Evolutionary conservation across 2,888 invertebrate species (phyloP), one percentile per base, ranked within the genome.

Genomic region (Melieria crassipennis): DNA sequence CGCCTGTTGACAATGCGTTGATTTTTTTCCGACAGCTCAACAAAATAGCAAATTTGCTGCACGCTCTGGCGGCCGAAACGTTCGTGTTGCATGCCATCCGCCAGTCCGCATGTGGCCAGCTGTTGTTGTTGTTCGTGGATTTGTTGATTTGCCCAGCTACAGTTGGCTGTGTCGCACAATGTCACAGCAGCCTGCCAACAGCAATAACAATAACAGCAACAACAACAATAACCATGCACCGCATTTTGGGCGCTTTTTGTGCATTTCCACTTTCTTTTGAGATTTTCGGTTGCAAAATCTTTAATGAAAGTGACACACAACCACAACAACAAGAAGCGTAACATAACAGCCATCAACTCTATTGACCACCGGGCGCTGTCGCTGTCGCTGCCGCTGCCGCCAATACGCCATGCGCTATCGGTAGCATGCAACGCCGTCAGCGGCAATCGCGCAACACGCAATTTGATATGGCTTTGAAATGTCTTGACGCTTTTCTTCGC

Each of bases 211-310:
- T 47, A n/a, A 50, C 47, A 52, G 42, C 16, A 16, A 16, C 16
- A 16, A 16, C 0, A 16, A 16, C 16, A 1, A 16, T 16, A 16
- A 16, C 16, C 45, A 7, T 65, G 45, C 30, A 30, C 50, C 13
- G 56, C 47, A 46, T 46, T 30, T n/a, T 47, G 13, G 42, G 7
- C 42, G 5, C 16, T 56, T 16, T n/a, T 45, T 50, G 64, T 55
- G 60, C 77, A 77, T 75, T 78, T 75, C 70, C 73, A 80, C 82
- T 83, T 83, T 83, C 83, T 80, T 83, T 80, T 81, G 73, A 75
- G 47, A 10, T 47, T 30, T 58, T 65, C 61, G 42, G 30, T 61
- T 58, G 69, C 71, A 72, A 77, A 70, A 73, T 77, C 69, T 74
- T 73, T 76, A 73, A 75, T 72, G 77, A 76, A 80, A 79, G 72